Evolutionary conservation across 2,888 invertebrate species (phyloP).

Genomic region (Onthophagus sagittarius): DNA sequence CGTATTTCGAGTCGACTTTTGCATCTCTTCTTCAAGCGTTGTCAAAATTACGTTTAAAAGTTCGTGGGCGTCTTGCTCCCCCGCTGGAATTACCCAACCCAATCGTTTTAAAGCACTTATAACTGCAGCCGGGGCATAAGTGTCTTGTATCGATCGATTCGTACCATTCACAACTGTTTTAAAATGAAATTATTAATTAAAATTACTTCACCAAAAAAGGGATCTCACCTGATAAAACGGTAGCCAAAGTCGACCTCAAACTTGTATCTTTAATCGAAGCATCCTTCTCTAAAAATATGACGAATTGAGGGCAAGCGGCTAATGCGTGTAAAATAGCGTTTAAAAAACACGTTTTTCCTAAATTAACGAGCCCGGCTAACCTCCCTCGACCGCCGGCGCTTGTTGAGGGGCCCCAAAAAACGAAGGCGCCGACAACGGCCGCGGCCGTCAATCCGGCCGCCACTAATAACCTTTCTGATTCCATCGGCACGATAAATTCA

Average conservation of each 20-base stretch:
- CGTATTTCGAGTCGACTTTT: conserved; percentile 58
- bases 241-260: conserved; percentile 69
- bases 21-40: conserved; percentile 85
- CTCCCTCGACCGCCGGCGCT: conserved; percentile 62
- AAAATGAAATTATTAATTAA: background rate
- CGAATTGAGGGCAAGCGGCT: conserved; percentile 81
- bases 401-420: conserved; percentile 73
- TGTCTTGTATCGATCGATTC: conserved; percentile 62
- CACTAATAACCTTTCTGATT: conserved; percentile 71
- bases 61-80: conserved; percentile 94
- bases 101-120: conserved; percentile 70
- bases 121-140: conserved; percentile 62
- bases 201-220: background rate
- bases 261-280: conserved; percentile 62
- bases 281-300: conserved; percentile 74
- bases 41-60: conserved; percentile 82
- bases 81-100: conserved; percentile 84
- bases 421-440: conserved; percentile 77
- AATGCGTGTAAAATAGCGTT: conserved; percentile 88
- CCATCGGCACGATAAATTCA: conserved; percentile 49
- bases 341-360: conserved; percentile 90
- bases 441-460: conserved; percentile 78
- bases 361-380: conserved; percentile 81
- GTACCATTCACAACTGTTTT: conserved; percentile 66
- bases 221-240: conserved; percentile 67